These are phyloP conservation scores for Gymnocheta viridis DNA, from an alignment of 2,888 invertebrate genomes.

Conservation along the genomic window DNA sequence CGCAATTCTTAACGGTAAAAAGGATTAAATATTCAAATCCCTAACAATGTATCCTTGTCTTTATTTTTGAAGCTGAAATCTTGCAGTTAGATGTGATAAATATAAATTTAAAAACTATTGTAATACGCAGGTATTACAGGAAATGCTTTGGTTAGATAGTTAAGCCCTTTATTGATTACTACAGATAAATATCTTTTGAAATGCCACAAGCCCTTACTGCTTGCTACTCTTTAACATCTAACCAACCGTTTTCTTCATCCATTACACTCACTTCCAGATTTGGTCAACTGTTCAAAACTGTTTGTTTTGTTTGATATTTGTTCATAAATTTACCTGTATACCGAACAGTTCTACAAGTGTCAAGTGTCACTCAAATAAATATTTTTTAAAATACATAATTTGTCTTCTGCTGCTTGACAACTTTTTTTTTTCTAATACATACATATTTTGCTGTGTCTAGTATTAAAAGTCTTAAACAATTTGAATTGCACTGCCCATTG, in stretches of 20 bases:
- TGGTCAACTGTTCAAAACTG: conserved; percentile 20
- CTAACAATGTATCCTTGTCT: neutral
- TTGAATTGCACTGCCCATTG: conserved; percentile 49
- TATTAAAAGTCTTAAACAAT: conserved; percentile 62
- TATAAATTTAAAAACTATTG: neutral
- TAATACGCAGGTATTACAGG: conserved; percentile 35
- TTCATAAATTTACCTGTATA: conserved; percentile 52
- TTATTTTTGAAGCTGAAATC: neutral
- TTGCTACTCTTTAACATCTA: conserved; percentile 54
- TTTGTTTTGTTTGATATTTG: neutral
- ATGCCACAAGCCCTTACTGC: conserved; percentile 60
- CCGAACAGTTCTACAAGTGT: conserved; percentile 51
- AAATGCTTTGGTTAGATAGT: conserved; percentile 42
- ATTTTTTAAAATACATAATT: conserved; percentile 52
- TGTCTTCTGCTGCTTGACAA: conserved; percentile 27
- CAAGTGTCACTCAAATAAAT: conserved; percentile 63
- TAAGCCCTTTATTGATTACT: conserved; percentile 69
- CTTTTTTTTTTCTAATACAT: conserved; percentile 1
- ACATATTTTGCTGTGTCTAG: neutral
- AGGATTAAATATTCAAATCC: conserved; percentile 51
- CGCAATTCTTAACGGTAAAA: conserved; percentile 46
- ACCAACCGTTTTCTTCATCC: neutral
- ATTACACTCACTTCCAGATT: conserved; percentile 18
- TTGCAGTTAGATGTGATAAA: conserved; percentile 6
- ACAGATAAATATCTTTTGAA: conserved; percentile 59